Conservation (phyloP, 2,888 invertebrate species). For the Sepioteuthis lessoniana region DNA sequence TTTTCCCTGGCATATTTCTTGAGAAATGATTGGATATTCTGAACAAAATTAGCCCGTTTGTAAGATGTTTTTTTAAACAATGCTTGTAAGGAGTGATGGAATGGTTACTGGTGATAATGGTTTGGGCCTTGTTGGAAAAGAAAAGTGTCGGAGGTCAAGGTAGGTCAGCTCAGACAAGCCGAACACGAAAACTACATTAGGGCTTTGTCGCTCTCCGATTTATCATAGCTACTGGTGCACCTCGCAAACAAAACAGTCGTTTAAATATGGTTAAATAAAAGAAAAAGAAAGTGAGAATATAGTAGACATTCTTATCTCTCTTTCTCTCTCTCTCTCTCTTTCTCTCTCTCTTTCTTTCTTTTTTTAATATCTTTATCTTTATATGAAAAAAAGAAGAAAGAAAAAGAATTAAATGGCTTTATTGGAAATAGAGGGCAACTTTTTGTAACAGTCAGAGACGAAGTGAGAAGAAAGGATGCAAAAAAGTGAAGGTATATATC, state of each 20-base stretch:
- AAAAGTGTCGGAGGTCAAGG: neutral
- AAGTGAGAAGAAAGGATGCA: neutral
- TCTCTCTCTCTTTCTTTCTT: neutral
- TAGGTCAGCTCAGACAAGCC: neutral
- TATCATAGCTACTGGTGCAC: neutral
- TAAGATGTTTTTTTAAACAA: neutral
- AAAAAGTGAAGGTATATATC: neutral
- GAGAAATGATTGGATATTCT: neutral
- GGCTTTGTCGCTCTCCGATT: neutral
- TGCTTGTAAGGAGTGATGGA: neutral
- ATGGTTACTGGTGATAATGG: neutral
- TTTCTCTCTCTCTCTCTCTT: neutral
- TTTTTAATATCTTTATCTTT: neutral
- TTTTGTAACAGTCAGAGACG: neutral
- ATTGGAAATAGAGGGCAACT: neutral
- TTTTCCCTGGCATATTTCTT: neutral
- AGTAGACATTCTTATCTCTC: neutral
- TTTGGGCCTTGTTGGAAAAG: neutral
- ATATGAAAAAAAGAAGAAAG: too few relatives aligned
- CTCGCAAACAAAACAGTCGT: neutral
- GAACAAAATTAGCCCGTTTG: neutral
- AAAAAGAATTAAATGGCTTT: neutral
- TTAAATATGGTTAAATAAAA: neutral
- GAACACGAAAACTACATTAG: neutral
- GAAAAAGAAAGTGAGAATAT: too few relatives aligned